A percentile compares a stretch with the other conserved stretches of the same genome.
Evolutionary conservation across 2,797 vertebrate genomes (phyloP).

Genomic region (Anas georgica): DNA sequence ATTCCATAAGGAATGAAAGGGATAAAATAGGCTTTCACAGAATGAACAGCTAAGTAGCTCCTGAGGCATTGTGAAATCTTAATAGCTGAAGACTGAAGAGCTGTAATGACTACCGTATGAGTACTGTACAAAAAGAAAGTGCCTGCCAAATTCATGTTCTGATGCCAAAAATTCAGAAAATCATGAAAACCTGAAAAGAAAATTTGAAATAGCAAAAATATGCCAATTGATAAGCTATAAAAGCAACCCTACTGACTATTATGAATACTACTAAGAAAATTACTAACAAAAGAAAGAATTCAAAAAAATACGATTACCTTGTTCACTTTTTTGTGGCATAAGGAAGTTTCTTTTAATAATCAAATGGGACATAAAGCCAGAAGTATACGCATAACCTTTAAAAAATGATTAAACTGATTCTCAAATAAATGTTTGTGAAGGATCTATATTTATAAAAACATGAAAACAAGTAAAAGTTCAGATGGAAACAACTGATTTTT

Average conservation of each 20-base stretch:
- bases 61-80: not conserved
- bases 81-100: slow-evolving; percentile 10
- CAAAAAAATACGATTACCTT: not conserved
- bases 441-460: not conserved
- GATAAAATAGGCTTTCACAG: slow-evolving; percentile 33
- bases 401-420: not conserved
- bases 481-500: not conserved
- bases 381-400: not conserved
- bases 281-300: not conserved
- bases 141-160: not conserved
- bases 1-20: not conserved
- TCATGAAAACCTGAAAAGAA: not conserved
- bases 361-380: not conserved
- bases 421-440: not conserved
- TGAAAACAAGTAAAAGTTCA: not conserved
- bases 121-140: not conserved
- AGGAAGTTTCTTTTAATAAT: not conserved
- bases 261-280: not conserved
- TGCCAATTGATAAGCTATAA: not conserved
- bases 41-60: not conserved
- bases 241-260: not conserved
- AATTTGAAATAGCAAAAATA: not conserved
- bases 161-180: slow-evolving; percentile 1
- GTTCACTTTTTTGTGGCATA: not conserved
- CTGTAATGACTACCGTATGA: not conserved